Base-by-base conservation (phyloP, 2,113 vertebrate genomes). In the Mystacornis crossleyi region DNA sequence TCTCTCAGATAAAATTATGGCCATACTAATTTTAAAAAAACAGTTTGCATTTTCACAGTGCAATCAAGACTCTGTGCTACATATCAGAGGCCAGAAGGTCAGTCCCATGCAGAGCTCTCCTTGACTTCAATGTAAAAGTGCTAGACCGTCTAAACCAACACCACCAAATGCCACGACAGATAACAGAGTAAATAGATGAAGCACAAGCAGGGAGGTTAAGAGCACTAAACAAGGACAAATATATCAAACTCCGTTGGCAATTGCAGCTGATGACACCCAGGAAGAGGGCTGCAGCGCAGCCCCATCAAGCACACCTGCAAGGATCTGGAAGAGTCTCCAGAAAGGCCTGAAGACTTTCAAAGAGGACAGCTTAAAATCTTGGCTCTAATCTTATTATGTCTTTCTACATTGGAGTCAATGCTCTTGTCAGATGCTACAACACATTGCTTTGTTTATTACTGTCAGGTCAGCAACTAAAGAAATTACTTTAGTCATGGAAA, bases 21-120 rank as follows among this genome's bases (percentile, higher is more conserved):
- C 16, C 7, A 38, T 55, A 72, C 26, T 61, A 21, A 70, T 66
- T 86, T 61, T 18, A 14, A 64, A 67, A n/a, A 31, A 57, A 34
- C 19, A 71, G 12, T 60, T 60, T 0, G 0, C 9, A 25, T 34
- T 72, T 74, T 71, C 53, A 75, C 0, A 0, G 25, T 29, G 8
- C 14, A 48, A 25, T 51, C 40, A 80, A 48, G 36, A 45, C 18
- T 93, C 38, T 43, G 3, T 51, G 18, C 6, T 21, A 23, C 21
- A 6, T n/a, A 50, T 51, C 40, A 81, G 36, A 81, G 29, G 43
- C 17, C n/a, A 82, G 53, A 5, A 93, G 31, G 21, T 48, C 53
- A 48, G n/a, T 19, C 25, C 43, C 28, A 43, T 28, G 23, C 13
- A 78, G 36, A 58, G 8, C 21, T 90, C 10, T 70, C 70, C 47